These are phyloP conservation scores for Recurvirostra avosetta DNA, from an alignment of 2,113 vertebrate species.

Conservation along the genomic window DNA sequence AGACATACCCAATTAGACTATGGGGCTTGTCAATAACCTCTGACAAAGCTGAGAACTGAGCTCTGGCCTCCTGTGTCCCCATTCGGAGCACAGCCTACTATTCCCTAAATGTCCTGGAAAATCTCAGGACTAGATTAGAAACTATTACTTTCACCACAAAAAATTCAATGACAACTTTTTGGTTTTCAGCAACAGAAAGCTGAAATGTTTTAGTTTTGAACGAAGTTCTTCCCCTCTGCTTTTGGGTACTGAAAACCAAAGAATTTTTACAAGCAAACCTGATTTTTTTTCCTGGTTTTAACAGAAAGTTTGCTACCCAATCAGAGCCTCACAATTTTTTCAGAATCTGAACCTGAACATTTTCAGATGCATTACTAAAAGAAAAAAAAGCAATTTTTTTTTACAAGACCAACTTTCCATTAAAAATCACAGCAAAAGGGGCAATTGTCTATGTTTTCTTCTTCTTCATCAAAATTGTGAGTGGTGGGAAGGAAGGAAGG, in stretches of 20 bases:
- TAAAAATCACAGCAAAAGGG: neutral
- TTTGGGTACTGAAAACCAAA: constrained; percentile 33
- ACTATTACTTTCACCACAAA: constrained; percentile 59
- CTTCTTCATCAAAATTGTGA: neutral
- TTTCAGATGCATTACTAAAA: neutral
- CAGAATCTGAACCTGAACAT: neutral
- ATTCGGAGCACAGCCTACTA: neutral
- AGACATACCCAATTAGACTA: neutral
- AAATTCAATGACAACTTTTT: constrained; percentile 48
- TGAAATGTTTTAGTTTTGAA: constrained; percentile 47
- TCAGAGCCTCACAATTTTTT: neutral
- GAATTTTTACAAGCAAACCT: constrained; percentile 55
- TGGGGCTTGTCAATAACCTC: neutral
- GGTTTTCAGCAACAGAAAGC: constrained; percentile 39
- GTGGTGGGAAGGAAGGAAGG: neutral
- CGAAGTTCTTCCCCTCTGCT: neutral
- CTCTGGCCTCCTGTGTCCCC: neutral
- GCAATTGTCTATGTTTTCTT: neutral
- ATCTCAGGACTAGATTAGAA: constrained; percentile 59
- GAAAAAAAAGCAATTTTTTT: neutral
- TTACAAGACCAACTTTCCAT: neutral
- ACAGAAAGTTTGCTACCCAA: neutral
- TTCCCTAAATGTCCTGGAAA: constrained; percentile 61
- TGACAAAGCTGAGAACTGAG: neutral
- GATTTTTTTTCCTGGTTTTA: neutral